Percentiles rank a stretch among this genome's conserved stretches.
Evolutionary conservation across 2,113 vertebrate genomes (phyloP).

Genomic region (Petrocephalus zakoni): DNA sequence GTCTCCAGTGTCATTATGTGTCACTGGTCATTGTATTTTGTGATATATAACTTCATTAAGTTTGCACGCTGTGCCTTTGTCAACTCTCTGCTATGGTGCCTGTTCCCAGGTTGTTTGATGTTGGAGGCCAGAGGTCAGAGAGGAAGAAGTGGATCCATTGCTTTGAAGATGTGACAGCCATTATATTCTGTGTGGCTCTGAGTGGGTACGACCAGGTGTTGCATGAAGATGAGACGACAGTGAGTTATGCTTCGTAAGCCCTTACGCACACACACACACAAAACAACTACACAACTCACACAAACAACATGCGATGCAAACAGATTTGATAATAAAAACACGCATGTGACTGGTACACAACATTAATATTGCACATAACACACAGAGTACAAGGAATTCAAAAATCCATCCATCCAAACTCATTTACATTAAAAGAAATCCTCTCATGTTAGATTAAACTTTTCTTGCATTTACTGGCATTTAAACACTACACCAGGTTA

Average conservation of each 20-base stretch:
- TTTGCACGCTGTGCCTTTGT: not conserved
- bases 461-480: not conserved
- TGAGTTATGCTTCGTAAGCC: not conserved
- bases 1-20: not conserved
- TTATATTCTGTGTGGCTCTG: not conserved
- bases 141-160: slow-evolving; percentile 1
- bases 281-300: not conserved
- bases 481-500: not conserved
- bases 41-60: not conserved
- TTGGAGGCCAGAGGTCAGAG: not conserved
- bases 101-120: not conserved
- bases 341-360: not conserved
- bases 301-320: not conserved
- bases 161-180: not conserved
- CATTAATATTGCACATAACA: not conserved
- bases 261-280: not conserved
- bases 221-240: not conserved
- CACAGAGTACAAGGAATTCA: not conserved
- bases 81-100: not conserved
- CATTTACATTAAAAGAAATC: not conserved
- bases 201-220: not conserved
- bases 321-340: not conserved
- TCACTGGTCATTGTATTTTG: not conserved
- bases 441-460: not conserved
- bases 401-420: not conserved